Percentiles rank a stretch among this genome's conserved stretches.
phyloP scores from a whole-genome alignment of 2,888 invertebrate genomes.

The Leptopilina drosophilae region DNA sequence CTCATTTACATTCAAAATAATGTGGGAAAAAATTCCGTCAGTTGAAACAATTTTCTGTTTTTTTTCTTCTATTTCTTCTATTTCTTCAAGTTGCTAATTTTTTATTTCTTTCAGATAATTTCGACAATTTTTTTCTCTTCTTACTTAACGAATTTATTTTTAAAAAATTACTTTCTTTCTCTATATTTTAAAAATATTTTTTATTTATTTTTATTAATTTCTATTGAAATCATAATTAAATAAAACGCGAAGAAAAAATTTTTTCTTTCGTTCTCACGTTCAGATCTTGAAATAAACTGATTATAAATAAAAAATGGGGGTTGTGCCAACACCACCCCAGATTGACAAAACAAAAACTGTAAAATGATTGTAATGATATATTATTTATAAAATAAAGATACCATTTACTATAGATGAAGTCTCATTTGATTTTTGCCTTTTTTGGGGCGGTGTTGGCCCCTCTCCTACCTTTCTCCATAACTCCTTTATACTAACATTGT shows the following conservation, averaged over 20 bases:
- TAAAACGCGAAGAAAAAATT: neutral
- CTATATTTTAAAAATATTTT: too few relatives aligned
- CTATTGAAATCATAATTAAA: neutral
- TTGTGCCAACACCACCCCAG: constrained; percentile 38
- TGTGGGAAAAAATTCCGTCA: too few relatives aligned
- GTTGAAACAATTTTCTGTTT: too few relatives aligned
- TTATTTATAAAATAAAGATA: constrained; percentile 53
- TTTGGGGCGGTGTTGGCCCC: constrained; percentile 60
- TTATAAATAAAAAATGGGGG: constrained; percentile 4
- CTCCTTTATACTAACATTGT: neutral
- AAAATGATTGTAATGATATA: constrained; percentile 39
- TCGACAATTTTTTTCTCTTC: too few relatives aligned
- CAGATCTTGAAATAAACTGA: constrained; percentile 8
- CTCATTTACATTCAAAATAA: too few relatives aligned
- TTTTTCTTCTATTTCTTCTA: too few relatives aligned
- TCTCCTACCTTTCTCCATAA: constrained; percentile 49
- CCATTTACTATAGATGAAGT: constrained; percentile 48
- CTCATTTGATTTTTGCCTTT: constrained; percentile 46
- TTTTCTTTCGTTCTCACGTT: constrained; percentile 22
- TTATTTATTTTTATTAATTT: neutral
- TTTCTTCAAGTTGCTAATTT: too few relatives aligned
- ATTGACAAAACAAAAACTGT: constrained; percentile 1
- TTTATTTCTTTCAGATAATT: too few relatives aligned
- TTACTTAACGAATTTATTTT: too few relatives aligned
- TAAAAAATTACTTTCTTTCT: too few relatives aligned